Percentiles rank a stretch among this genome's conserved stretches.
These are phyloP conservation scores for Galbula dea DNA, from an alignment of 2,113 vertebrate genomes.

Conservation along the genomic window DNA sequence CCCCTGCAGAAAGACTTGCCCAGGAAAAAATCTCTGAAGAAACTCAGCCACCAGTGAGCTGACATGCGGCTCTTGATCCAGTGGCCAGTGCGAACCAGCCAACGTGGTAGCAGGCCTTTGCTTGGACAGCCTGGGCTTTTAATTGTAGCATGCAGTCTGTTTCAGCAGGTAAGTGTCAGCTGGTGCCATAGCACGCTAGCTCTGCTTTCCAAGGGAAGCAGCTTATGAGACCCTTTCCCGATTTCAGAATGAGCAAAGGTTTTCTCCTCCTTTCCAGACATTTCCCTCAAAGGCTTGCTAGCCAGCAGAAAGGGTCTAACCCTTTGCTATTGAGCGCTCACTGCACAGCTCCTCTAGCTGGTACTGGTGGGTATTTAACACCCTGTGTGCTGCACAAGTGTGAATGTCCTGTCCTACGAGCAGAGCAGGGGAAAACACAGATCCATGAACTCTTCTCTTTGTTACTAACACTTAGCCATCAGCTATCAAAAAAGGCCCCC, in stretches of 20 bases:
- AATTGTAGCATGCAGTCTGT: not conserved
- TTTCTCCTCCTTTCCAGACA: not conserved
- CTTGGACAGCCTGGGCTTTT: not conserved
- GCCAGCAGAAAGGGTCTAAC: not conserved
- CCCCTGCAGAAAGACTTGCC: not conserved
- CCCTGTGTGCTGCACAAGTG: accelerated
- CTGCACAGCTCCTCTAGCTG: not conserved
- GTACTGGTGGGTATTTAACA: accelerated
- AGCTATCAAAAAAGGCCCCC: not conserved
- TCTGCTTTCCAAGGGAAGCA: not conserved
- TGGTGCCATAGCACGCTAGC: accelerated
- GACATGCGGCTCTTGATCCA: not conserved
- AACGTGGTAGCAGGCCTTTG: not conserved
- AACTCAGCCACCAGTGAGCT: not conserved
- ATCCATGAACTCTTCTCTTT: accelerated
- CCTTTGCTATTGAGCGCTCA: accelerated
- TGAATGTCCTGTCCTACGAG: not conserved
- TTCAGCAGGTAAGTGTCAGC: not conserved
- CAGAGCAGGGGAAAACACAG: not conserved
- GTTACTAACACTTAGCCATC: not conserved
- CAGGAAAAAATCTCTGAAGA: not conserved
- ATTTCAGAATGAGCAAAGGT: not conserved
- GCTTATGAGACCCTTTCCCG: not conserved
- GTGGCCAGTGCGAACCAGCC: accelerated
- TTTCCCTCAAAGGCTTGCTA: not conserved